Conservation (phyloP, 2,797 vertebrate species). For the Smutsia temminckii region DNA sequence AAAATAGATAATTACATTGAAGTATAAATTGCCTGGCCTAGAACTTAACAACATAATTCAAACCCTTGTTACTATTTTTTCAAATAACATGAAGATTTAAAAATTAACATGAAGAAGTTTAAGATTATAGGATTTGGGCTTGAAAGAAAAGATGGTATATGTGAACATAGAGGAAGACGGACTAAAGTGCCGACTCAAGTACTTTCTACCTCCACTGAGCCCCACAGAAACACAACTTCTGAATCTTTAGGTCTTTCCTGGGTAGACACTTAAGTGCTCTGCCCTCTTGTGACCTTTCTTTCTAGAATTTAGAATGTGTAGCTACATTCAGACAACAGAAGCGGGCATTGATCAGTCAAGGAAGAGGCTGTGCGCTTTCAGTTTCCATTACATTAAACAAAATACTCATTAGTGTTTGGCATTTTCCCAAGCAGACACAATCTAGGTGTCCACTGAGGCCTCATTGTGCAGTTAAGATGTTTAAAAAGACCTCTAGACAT, state of each 20-base stretch:
- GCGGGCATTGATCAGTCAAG: constrained; percentile 67
- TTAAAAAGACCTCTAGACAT: constrained; percentile 68
- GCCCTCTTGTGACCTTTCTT: constrained; percentile 44
- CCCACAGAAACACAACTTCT: constrained; percentile 36
- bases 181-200: neutral
- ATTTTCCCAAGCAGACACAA: constrained; percentile 77
- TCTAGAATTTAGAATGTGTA: constrained; percentile 54
- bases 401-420: constrained; percentile 76
- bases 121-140: neutral
- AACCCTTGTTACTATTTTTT: neutral
- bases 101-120: constrained; percentile 15
- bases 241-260: constrained; percentile 40
- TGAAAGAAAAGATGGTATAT: neutral
- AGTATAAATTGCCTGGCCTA: neutral
- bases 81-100: neutral
- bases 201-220: neutral
- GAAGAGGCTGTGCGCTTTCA: constrained; percentile 45
- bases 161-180: neutral
- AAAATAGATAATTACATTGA: neutral
- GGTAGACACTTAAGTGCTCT: constrained; percentile 42
- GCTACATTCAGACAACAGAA: constrained; percentile 64
- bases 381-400: constrained; percentile 79
- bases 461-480: constrained; percentile 67
- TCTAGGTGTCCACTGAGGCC: constrained; percentile 73
- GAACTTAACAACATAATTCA: constrained; percentile 29